Evolutionary conservation across 2,888 invertebrate species (phyloP).

Genomic region (Phymatocera aterrima): DNA sequence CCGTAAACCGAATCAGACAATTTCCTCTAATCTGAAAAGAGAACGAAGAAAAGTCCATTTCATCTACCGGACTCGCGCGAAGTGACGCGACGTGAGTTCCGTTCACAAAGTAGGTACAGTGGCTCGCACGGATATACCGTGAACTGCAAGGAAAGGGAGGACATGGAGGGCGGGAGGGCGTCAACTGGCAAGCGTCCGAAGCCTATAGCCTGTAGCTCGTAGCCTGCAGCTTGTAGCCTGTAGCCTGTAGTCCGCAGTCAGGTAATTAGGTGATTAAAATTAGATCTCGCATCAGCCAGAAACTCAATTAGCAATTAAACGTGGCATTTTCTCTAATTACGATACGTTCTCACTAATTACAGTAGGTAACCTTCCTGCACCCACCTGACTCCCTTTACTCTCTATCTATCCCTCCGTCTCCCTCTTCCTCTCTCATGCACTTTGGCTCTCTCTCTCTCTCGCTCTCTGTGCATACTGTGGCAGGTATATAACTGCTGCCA

Average conservation of each 20-base stretch:
- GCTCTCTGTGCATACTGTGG: constrained; percentile 36
- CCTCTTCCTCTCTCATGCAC: constrained; percentile 54
- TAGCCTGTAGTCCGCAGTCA: constrained; percentile 72
- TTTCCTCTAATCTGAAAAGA: neutral
- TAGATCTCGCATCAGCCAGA: constrained; percentile 78
- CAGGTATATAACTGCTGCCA: neutral
- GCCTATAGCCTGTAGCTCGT: constrained; percentile 64
- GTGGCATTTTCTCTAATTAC: constrained; percentile 79
- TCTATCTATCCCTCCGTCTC: constrained; percentile 59
- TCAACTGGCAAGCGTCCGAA: constrained; percentile 62
- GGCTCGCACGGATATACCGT: neutral
- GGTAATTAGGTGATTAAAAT: constrained; percentile 80
- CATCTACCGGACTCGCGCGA: neutral
- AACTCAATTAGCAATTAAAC: constrained; percentile 80
- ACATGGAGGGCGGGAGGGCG: constrained; percentile 44
- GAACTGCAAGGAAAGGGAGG: constrained; percentile 6
- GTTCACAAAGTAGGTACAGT: constrained; percentile 19
- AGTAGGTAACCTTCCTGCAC: constrained; percentile 60
- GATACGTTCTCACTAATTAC: constrained; percentile 77
- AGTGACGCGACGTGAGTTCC: constrained; percentile 7
- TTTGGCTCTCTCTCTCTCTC: too few relatives aligned
- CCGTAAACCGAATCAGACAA: neutral
- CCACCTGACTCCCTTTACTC: neutral
- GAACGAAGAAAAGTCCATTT: neutral
- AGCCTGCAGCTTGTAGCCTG: constrained; percentile 20